A percentile compares a stretch with the other conserved stretches of the same genome.
Conservation (phyloP, 2,888 invertebrate species). For the Zeuzera pyrina region DNA sequence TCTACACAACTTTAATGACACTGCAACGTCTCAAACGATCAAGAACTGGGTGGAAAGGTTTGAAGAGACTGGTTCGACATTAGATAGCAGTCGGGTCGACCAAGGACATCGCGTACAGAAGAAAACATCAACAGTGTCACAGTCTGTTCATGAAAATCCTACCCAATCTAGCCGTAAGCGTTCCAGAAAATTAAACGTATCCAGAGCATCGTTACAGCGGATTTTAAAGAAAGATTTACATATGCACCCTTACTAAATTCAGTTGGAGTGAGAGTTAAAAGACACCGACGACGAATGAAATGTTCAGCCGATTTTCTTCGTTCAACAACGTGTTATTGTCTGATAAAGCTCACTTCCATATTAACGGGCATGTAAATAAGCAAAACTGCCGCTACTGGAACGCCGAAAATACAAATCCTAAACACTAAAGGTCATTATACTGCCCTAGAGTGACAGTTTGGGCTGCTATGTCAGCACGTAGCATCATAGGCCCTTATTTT, state of each 20-base stretch:
- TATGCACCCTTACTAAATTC: background rate
- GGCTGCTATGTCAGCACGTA: conserved; percentile 15
- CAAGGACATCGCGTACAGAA: no score
- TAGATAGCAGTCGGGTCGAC: background rate
- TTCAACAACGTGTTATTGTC: no score
- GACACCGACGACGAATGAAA: no score
- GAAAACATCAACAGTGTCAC: background rate
- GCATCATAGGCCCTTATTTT: conserved; percentile 22
- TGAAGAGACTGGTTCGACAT: background rate
- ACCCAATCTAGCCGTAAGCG: background rate
- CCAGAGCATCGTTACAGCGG: background rate
- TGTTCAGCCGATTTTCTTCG: no score
- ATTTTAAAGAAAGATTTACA: background rate
- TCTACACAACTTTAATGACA: no score
- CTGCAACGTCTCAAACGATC: no score
- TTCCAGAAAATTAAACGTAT: background rate
- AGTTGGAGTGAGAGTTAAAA: background rate
- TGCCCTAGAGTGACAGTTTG: conserved; percentile 16
- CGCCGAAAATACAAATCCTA: conserved; percentile 13
- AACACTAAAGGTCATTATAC: conserved; percentile 16
- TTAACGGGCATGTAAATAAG: no score
- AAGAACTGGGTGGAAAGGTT: background rate
- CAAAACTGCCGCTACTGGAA: no score
- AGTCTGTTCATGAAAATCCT: background rate
- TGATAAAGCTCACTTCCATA: no score